Evolutionary conservation across 1,140 invertebrate species (phyloP), one percentile per base, ranked within the genome.

Genomic region (Cyphomyrmex costatus): DNA sequence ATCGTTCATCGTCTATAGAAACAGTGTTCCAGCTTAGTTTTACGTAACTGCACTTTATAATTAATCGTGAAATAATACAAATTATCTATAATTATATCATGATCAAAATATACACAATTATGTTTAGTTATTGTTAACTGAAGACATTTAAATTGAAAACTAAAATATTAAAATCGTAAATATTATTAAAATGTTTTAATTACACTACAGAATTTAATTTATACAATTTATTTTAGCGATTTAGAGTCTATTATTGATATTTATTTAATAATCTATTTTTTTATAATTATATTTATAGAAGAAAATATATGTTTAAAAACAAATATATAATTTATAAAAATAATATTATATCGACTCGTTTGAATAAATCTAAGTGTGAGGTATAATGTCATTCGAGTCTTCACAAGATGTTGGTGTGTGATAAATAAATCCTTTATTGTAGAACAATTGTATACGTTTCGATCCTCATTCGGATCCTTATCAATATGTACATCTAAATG

Each of bases 1-100:
- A 19, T 92, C 86, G 16, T 78, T 61, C 61, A 91, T 90, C 0
- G 73, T 79, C 93, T 93, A 70, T 1, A 56, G 85, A 27, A 3
- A 3, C 0, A 6, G 51, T 60, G 10, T 3, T 33, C 10, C 14
- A 60, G 0, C 68, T 49, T 78, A 49, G 21, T 2, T 78, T 78
- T 30, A 42, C 16, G 7, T 60, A 36, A 70, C 2, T 21, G 12
- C 8, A 56, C 30, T 30, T 60, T 42, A 63, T 30, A 63, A 27
- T 46, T 7, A 19, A 46, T 46, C n/a, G 4, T 5, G 10, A 27
- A 60, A n/a, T 14, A n/a, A 12, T 53, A n/a, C 0, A 10, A 6
- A 46, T 66, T 56, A n/a, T n/a, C n/a, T n/a, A 53, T 53, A 49
- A 46, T 46, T 49, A 19, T 1, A 30, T 14, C 14, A n/a, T 8